Evolutionary conservation across 2,797 vertebrate species (phyloP).

Genomic region (Odontamblyopus rebecca): DNA sequence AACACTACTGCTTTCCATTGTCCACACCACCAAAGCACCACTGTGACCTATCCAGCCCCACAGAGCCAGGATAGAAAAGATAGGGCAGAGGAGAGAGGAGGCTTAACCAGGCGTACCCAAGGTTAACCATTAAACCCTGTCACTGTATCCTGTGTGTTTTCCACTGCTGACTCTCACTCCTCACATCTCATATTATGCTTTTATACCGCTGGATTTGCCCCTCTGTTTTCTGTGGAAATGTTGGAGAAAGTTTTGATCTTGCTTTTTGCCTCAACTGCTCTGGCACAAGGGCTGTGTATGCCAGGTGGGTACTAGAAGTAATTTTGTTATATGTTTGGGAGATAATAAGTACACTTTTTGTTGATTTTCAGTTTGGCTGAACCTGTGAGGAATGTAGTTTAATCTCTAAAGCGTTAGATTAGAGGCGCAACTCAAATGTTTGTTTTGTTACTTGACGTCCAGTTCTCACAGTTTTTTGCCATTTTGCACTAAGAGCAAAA

Average conservation of each 20-base stretch:
- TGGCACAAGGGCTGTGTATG: conserved; percentile 68
- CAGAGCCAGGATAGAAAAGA: not conserved
- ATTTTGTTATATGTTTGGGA: not conserved
- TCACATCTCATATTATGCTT: conserved; percentile 65
- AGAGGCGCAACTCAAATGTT: conserved; percentile 37
- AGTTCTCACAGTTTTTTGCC: not conserved
- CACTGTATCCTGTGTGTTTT: conserved; percentile 48
- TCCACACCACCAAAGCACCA: conserved; percentile 5
- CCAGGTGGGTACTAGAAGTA: conserved; percentile 70
- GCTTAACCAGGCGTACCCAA: conserved; percentile 44
- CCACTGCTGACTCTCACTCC: conserved; percentile 53
- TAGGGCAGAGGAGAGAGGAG: not conserved
- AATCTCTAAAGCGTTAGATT: conserved; percentile 40
- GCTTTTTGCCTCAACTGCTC: conserved; percentile 60
- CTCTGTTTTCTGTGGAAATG: conserved; percentile 73
- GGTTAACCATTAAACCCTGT: conserved; percentile 74
- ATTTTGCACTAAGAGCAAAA: too few relatives aligned
- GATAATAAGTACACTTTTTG: not conserved
- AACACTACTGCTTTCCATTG: conserved; percentile 36
- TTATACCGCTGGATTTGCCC: conserved; percentile 11
- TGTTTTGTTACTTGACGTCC: conserved; percentile 10
- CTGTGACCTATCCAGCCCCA: not conserved
- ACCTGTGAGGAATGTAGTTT: conserved; percentile 23
- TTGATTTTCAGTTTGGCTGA: conserved; percentile 1
- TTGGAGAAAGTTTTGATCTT: conserved; percentile 66